Percentiles rank a stretch among this genome's conserved stretches.
These are phyloP conservation scores for Bombus terrestris DNA, from an alignment of 1,140 invertebrate species.

Conservation along the genomic window DNA sequence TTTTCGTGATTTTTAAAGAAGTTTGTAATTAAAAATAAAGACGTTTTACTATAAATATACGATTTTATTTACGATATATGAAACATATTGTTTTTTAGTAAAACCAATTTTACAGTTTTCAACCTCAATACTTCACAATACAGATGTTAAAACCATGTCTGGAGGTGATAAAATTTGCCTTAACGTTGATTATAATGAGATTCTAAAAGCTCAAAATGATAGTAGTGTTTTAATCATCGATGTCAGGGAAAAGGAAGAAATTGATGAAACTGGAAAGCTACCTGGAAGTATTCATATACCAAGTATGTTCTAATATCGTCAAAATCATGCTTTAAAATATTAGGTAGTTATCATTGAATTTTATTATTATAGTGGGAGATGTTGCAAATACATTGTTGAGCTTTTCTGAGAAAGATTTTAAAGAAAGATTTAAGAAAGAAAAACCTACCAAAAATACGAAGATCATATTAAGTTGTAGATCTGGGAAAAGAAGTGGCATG, in stretches of 20 bases:
- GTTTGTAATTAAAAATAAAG: background rate
- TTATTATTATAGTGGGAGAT: constrained; percentile 71
- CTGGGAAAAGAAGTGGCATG: constrained; percentile 84
- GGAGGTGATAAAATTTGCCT: constrained; percentile 45
- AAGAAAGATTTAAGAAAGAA: constrained; percentile 78
- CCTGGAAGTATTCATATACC: constrained; percentile 89
- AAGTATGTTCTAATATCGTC: constrained; percentile 79
- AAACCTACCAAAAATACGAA: constrained; percentile 84
- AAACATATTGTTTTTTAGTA: constrained; percentile 35
- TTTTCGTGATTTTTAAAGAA: background rate
- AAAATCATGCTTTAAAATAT: background rate
- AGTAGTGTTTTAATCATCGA: constrained; percentile 84
- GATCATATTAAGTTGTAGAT: constrained; percentile 86
- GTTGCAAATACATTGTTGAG: constrained; percentile 70
- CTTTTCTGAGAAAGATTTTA: constrained; percentile 76
- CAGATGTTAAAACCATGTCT: background rate
- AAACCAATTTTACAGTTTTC: constrained; percentile 32
- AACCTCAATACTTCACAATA: constrained; percentile 7
- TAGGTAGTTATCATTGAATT: background rate
- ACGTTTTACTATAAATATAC: constrained; percentile 7
- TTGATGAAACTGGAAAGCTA: constrained; percentile 86
- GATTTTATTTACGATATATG: constrained; percentile 2
- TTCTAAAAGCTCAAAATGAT: constrained; percentile 77
- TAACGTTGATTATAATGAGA: constrained; percentile 75
- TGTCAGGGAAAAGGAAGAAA: constrained; percentile 86